Evolutionary conservation across 2,888 invertebrate species (phyloP), one percentile per base, ranked within the genome.

Genomic region (Nebria salina): DNA sequence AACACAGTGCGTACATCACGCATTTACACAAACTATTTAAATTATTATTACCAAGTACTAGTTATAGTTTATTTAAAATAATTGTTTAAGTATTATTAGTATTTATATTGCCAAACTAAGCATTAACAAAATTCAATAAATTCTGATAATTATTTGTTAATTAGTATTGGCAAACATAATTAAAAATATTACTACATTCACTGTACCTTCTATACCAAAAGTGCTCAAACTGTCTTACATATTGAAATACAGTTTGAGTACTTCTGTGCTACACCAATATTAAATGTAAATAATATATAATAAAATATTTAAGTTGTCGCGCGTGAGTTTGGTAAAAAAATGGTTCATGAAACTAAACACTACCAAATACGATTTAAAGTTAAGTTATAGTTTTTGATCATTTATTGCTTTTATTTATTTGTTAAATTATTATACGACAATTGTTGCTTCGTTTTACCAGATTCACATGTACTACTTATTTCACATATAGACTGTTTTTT

Each of bases 11-110:
- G 54, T 54, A 54, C 54, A 54, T 8, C 4, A 7, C 54, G 13
- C 54, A 54, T 34, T 34, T 5, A 4, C 34, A 34, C 34, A 34
- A 34, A 54, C 4, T 54, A 54, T 54, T 54, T 54, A 54, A 11
- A 54, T 54, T 54, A 54, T 54, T 54, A 54, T 54, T 54, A 54
- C 54, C 54, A 26, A 34, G 70, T 13, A 70, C 26, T 34, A 70
- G 3, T 34, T 25, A 7, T 70, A 70, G 25, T 70, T 70, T 15
- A 70, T 70, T 70, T 70, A 70, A 70, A 1, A 2, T 70, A 20
- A 70, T 70, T 70, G 20, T 26, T 66, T 70, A 70, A 70, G 70
- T 70, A 70, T 70, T 70, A 70, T 70, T 70, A 70, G 70, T 70
- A 70, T 70, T 70, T 70, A 70, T 54, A 13, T 54, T 54, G 54